Base-by-base conservation (phyloP, 2,888 invertebrate species). In the Thalpophila matura region DNA sequence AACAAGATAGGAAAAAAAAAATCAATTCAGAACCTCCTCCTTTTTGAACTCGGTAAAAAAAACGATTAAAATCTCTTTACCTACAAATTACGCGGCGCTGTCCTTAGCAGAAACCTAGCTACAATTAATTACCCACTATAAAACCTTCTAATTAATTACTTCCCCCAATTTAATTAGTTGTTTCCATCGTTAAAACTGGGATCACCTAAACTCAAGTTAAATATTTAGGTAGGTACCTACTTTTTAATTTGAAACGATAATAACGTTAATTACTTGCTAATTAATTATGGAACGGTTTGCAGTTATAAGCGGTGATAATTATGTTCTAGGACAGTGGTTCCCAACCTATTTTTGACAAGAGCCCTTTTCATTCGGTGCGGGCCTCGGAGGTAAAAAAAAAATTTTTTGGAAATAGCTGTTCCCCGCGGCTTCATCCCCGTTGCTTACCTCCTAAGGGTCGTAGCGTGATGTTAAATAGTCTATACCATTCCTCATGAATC, bases 61-160 rank as follows among this genome's bases (percentile, higher is more conserved):
- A 33, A 24, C 33, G 26, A 37, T 20, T 7, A 33, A 59, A 57
- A 27, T 59, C 50, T 50, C 60, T 43, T 29, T 50, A 33, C 22
- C 18, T 37, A 66, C 57, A 67, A 67, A 67, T 69, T 64, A 54
- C 54, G 31, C 56, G 6, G n/a, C n/a, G 29, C 64, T 47, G 64
- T 64, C 65, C 24, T 49, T 24, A 37, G 37, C 58, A 64, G 58
- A 64, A 71, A 51, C 58, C 53, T 64, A 47, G 26, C 24, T 14
- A 47, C 51, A 68, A 64, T 71, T 71, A 71, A 68, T 68, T 58
- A 57, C 24, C 33, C 18, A 18, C 58, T 38, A 64, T 64, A 58
- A 68, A 68, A 57, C 57, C 51, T 24, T 27, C 29, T 53, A 47
- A 60, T 50, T 72, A 72, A 72, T 70, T 33, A 51, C 54, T 66